Evolutionary conservation across 2,888 invertebrate genomes (phyloP), one percentile per base, ranked within the genome.

Genomic region (Augiades crinisus): DNA sequence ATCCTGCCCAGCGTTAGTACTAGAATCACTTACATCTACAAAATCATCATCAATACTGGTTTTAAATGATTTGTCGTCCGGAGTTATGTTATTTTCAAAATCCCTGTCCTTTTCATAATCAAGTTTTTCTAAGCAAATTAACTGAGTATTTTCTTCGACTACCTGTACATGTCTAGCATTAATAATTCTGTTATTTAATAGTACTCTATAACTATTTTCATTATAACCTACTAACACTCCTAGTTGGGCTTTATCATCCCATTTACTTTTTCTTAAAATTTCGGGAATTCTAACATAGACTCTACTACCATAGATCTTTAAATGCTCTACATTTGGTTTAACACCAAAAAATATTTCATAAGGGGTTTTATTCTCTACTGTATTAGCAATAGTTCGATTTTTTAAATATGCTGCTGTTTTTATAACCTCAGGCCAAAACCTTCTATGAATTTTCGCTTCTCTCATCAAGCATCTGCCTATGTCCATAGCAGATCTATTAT

Each of bases 241-340:
- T 34, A 27, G 1, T 55, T 62, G 46, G 1, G 62, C 60, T 56
- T 66, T 65, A 34, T 62, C 53, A 46, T 65, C 64, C 64, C 63
- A 68, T 56, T 68, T 68, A 53, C 44, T 53, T 58, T 51, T 61
- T 57, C 65, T 61, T 53, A 45, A 47, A 21, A 46, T 58, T 54
- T 68, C 67, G 3, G 67, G 67, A 19, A 65, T 40, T 38, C 63
- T 57, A 1, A 67, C 65, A 61, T 57, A 67, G 6, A 65, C 63
- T 59, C 38, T 65, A 58, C 66, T 64, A 16, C 66, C 62, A 60
- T 67, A 64, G 1, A 63, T 55, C 55, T 60, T 61, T 50, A 66
- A 55, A 59, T 66, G 27, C 4, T 60, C 36, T 24, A 61, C 57
- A 31, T 53, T 53, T 21, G 63, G 64, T 55, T 69, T 65, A 5